Conservation (phyloP, 2,888 invertebrate species). For the Julus scanicus region DNA sequence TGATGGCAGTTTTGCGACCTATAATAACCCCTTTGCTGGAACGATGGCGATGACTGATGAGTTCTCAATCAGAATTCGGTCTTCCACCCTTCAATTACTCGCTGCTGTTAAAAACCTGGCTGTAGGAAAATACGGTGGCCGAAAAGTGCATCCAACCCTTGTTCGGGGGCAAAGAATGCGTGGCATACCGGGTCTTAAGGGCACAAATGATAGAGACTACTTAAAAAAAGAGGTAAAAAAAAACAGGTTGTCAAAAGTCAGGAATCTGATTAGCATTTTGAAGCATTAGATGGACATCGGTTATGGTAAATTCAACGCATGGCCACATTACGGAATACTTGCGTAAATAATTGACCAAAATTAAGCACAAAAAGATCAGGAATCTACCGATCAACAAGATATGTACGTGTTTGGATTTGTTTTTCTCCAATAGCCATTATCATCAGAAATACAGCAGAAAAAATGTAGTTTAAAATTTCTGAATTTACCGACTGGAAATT, state of each 20-base stretch:
- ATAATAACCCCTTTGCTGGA: neutral
- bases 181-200: slow-evolving; percentile 39
- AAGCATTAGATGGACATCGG: slow-evolving; percentile 12
- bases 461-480: neutral
- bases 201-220: neutral
- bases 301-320: neutral
- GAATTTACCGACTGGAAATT: neutral
- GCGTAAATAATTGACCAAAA: neutral
- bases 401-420: neutral
- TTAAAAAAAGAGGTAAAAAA: neutral
- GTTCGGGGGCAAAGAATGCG: slow-evolving; percentile 8
- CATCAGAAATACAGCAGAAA: neutral
- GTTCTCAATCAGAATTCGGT: slow-evolving; percentile 39
- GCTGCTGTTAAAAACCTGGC: slow-evolving; percentile 6
- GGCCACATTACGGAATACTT: neutral
- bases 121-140: neutral
- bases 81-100: slow-evolving; percentile 2
- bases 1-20: slow-evolving; percentile 27
- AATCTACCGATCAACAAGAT: neutral
- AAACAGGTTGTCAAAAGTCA: slow-evolving; percentile 30
- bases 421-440: neutral
- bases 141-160: slow-evolving; percentile 39
- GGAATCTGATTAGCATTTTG: neutral
- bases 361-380: neutral
- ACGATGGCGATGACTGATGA: neutral